Conservation (phyloP, 2,113 vertebrate genomes). For the Pomatostomus ruficeps region DNA sequence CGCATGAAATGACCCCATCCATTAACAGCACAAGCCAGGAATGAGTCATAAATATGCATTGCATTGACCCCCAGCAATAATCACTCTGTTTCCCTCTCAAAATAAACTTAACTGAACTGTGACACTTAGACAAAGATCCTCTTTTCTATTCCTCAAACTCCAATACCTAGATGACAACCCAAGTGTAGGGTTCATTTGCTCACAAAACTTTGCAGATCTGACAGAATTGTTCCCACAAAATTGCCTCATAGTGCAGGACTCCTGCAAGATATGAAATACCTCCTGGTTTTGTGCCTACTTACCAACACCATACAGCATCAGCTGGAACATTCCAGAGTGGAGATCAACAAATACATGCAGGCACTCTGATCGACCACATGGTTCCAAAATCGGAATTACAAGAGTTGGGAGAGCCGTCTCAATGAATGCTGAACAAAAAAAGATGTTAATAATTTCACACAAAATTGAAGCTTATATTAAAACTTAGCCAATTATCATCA, state of each 20-base stretch:
- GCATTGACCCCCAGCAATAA: background rate
- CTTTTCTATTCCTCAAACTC: background rate
- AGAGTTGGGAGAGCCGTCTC: constrained; percentile 93
- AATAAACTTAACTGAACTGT: background rate
- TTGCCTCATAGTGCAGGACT: background rate
- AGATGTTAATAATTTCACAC: background rate
- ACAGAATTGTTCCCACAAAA: background rate
- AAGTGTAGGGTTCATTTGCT: background rate
- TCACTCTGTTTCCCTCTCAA: background rate
- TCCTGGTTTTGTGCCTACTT: constrained; percentile 55
- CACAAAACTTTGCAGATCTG: background rate
- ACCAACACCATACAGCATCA: constrained; percentile 97
- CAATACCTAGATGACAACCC: background rate
- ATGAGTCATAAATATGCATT: background rate
- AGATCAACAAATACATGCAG: constrained; percentile 97
- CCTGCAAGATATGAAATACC: background rate
- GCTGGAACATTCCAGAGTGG: constrained; percentile 97
- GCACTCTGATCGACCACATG: constrained; percentile 94
- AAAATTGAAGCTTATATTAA: background rate
- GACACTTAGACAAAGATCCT: background rate
- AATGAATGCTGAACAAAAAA: constrained; percentile 83
- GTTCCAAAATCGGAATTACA: constrained; percentile 93
- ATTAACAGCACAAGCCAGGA: background rate
- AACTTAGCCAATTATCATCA: background rate
- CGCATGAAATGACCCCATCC: background rate